phyloP scores from a whole-genome alignment of 2,113 vertebrate species.

The Oncorhynchus nerka region DNA sequence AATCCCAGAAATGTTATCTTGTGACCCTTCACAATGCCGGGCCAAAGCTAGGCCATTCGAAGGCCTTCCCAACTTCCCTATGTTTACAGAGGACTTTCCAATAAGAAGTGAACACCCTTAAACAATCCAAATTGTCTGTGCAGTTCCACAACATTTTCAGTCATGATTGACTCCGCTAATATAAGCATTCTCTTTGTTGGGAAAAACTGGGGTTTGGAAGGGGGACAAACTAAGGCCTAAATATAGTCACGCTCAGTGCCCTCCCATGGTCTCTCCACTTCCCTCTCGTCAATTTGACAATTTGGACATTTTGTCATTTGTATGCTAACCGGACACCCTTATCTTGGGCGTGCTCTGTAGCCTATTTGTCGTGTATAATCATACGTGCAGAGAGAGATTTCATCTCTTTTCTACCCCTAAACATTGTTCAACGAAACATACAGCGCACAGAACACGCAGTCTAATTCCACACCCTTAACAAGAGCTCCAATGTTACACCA shows the following conservation, averaged over 20 bases:
- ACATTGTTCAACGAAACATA: constrained; percentile 4
- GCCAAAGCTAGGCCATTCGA: neutral
- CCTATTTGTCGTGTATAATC: constrained; percentile 11
- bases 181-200: constrained; percentile 29
- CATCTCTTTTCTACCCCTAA: neutral
- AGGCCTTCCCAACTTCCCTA: neutral
- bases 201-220: neutral
- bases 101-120: constrained; percentile 24
- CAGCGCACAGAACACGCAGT: too few relatives aligned
- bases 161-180: constrained; percentile 5
- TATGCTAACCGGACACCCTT: neutral
- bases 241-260: neutral
- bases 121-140: constrained; percentile 30
- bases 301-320: neutral
- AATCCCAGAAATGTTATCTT: too few relatives aligned
- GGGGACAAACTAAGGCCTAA: neutral
- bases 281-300: neutral
- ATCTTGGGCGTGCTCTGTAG: constrained; percentile 12
- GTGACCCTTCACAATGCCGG: neutral
- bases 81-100: constrained; percentile 27
- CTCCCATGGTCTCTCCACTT: neutral
- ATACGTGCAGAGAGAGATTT: neutral
- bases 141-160: constrained; percentile 14
- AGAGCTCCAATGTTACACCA: neutral
- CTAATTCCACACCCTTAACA: too few relatives aligned